A percentile compares a stretch with the other conserved stretches of the same genome.
These are phyloP conservation scores for Drosophila mayaguana DNA, from an alignment of 2,888 invertebrate species.

Conservation along the genomic window DNA sequence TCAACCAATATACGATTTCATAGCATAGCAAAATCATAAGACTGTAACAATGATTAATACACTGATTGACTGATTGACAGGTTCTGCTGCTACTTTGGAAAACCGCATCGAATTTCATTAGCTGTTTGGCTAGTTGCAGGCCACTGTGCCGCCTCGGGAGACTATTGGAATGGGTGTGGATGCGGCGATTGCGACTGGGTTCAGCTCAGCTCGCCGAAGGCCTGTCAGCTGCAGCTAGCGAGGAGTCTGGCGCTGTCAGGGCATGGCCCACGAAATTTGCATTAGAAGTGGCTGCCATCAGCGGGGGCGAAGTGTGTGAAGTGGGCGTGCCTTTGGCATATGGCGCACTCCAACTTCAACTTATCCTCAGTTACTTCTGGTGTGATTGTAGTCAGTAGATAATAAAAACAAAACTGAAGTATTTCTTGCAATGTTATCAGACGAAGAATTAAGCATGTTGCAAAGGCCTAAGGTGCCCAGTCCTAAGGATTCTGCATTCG, in stretches of 20 bases:
- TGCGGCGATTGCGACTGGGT: slow-evolving; percentile 11
- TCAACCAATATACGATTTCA: no score
- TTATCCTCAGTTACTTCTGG: background rate
- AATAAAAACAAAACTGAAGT: no score
- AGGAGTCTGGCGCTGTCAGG: slow-evolving; percentile 42
- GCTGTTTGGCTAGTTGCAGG: background rate
- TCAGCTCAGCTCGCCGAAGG: slow-evolving; percentile 20
- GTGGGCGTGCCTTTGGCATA: slow-evolving; percentile 52
- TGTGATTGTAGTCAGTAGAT: background rate
- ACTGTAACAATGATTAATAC: no score
- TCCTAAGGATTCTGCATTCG: background rate
- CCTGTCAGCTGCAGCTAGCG: slow-evolving; percentile 65
- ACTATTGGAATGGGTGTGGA: background rate
- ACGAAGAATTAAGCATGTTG: background rate
- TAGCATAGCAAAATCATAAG: no score
- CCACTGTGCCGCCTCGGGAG: slow-evolving; percentile 13
- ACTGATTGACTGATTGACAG: background rate
- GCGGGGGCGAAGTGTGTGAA: slow-evolving; percentile 16
- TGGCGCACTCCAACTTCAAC: slow-evolving; percentile 26
- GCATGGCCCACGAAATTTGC: slow-evolving; percentile 53
- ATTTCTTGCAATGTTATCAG: background rate
- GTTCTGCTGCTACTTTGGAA: background rate
- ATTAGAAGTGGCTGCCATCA: slow-evolving; percentile 40
- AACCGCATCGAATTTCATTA: background rate
- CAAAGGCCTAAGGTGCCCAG: background rate